These are phyloP conservation scores for Leiothrix lutea DNA, from an alignment of 2,113 vertebrate genomes.

Conservation along the genomic window DNA sequence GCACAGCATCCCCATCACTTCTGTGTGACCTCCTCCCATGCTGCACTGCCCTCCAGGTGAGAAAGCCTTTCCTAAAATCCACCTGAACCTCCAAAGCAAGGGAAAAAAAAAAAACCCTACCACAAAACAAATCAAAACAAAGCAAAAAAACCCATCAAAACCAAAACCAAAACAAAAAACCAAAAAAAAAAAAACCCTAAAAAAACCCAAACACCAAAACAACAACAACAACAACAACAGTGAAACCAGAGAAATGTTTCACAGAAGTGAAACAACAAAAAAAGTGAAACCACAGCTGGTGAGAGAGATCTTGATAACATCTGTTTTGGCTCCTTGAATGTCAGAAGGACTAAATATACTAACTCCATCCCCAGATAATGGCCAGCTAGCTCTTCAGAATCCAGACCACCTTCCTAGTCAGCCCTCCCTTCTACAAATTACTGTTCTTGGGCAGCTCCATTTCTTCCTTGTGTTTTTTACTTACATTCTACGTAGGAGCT, in stretches of 20 bases:
- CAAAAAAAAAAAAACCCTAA: not conserved
- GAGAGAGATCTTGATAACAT: not conserved
- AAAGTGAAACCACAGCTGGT: not conserved
- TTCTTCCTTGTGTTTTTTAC: not conserved
- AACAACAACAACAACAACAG: not conserved
- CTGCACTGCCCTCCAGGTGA: not conserved
- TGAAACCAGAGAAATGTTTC: not conserved
- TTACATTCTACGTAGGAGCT: rapidly evolving
- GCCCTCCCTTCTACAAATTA: not conserved
- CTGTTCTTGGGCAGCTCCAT: not conserved
- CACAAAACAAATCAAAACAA: not conserved
- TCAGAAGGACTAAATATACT: not conserved
- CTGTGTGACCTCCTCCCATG: not conserved
- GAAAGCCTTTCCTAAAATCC: not conserved
- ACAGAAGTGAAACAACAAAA: not conserved
- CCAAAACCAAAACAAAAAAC: not conserved
- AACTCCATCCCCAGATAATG: not conserved
- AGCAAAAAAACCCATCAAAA: no score
- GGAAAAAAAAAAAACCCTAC: not conserved
- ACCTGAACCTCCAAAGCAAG: not conserved
- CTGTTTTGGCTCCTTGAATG: not conserved
- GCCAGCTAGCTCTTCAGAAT: not conserved
- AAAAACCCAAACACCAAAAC: not conserved
- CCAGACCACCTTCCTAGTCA: not conserved
- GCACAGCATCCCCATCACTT: not conserved